These are phyloP conservation scores for Parauchenoglanis ngamensis DNA, from an alignment of 2,797 vertebrate genomes.

Conservation along the genomic window DNA sequence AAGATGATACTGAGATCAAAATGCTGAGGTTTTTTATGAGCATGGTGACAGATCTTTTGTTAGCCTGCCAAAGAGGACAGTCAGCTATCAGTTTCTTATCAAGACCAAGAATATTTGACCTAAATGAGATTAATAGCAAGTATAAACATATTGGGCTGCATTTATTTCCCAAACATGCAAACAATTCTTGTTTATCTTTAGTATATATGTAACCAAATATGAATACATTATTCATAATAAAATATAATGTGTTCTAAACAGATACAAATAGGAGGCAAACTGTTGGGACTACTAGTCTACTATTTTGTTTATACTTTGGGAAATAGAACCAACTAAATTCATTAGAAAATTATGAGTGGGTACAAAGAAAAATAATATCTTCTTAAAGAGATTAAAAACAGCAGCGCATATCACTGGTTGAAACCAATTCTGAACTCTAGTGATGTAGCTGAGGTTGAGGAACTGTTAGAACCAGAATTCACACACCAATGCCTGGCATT, in stretches of 20 bases:
- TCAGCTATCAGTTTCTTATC: background rate
- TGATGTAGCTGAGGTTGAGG: background rate
- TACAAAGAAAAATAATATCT: background rate
- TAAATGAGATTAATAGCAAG: background rate
- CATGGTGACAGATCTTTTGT: background rate
- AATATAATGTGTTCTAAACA: background rate
- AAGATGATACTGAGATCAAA: background rate
- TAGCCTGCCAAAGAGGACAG: background rate
- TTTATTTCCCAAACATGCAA: background rate
- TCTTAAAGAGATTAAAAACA: background rate
- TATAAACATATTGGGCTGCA: background rate
- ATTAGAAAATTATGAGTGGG: background rate
- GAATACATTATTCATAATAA: background rate
- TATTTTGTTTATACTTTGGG: background rate
- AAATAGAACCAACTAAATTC: background rate
- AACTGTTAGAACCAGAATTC: too few species aligned
- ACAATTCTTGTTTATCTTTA: background rate
- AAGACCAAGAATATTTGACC: background rate
- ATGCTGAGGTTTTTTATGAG: background rate
- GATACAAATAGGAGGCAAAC: background rate
- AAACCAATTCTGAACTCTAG: background rate
- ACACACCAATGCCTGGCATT: background rate
- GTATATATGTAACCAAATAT: background rate
- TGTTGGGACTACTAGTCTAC: background rate
- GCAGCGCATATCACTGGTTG: background rate